These are phyloP conservation scores for Sylvilagus floridanus DNA, from an alignment of 2,797 vertebrate species.

Conservation along the genomic window DNA sequence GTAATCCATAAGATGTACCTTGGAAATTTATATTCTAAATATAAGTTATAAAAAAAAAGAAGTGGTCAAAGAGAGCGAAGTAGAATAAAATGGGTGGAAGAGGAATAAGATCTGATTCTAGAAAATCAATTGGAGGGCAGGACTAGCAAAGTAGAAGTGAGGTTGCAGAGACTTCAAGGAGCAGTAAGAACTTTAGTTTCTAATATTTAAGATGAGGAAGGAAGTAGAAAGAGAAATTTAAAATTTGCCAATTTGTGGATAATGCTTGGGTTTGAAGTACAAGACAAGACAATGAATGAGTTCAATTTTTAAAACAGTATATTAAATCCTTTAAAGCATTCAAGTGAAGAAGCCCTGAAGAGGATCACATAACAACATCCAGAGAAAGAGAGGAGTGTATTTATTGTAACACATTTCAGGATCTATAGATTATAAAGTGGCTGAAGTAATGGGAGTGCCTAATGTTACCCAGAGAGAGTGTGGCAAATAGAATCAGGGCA, in stretches of 20 bases:
- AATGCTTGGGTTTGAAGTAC: background rate
- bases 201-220: background rate
- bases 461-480: background rate
- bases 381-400: background rate
- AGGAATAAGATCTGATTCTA: background rate
- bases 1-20: too few species aligned
- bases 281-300: background rate
- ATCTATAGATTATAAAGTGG: background rate
- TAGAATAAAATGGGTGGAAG: background rate
- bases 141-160: rapidly evolving
- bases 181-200: background rate
- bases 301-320: background rate
- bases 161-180: background rate
- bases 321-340: background rate
- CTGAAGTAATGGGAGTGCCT: background rate
- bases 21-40: too few species aligned
- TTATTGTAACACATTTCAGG: background rate
- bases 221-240: background rate
- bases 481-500: background rate
- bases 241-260: background rate
- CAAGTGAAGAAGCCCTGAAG: background rate
- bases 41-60: background rate
- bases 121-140: background rate
- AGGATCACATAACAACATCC: background rate
- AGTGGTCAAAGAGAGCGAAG: background rate